phyloP scores from a whole-genome alignment of 2,797 vertebrate species.

The Potorous gilbertii region DNA sequence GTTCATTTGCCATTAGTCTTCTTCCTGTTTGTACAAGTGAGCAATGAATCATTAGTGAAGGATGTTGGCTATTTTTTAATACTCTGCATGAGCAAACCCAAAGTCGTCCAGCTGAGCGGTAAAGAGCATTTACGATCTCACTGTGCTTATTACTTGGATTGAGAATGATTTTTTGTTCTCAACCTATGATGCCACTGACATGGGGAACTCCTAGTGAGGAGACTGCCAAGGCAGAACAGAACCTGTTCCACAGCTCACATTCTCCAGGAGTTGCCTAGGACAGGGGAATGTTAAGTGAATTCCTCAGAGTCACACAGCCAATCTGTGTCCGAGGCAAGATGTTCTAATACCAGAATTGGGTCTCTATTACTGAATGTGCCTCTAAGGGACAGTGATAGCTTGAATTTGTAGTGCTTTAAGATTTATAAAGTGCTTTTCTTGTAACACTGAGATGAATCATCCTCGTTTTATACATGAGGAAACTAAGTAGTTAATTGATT shows the following conservation, averaged over 20 bases:
- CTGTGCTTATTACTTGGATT: background rate
- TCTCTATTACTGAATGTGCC: background rate
- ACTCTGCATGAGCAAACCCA: background rate
- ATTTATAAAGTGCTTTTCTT: background rate
- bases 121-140: background rate
- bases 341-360: background rate
- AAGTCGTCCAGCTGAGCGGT: background rate
- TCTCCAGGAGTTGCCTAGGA: background rate
- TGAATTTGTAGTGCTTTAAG: background rate
- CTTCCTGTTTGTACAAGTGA: conserved; percentile 32
- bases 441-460: background rate
- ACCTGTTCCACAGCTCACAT: background rate
- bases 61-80: conserved; percentile 32
- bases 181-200: background rate
- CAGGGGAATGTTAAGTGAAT: background rate
- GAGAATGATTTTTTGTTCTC: background rate
- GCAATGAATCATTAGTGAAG: conserved; percentile 40
- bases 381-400: background rate
- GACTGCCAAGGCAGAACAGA: background rate
- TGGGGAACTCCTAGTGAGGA: background rate
- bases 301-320: background rate
- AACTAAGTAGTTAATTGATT: background rate
- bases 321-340: background rate
- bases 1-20: conserved; percentile 9
- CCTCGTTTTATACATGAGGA: background rate